These are phyloP conservation scores for Eupithecia centaureata DNA, from an alignment of 2,888 invertebrate species.

Conservation along the genomic window DNA sequence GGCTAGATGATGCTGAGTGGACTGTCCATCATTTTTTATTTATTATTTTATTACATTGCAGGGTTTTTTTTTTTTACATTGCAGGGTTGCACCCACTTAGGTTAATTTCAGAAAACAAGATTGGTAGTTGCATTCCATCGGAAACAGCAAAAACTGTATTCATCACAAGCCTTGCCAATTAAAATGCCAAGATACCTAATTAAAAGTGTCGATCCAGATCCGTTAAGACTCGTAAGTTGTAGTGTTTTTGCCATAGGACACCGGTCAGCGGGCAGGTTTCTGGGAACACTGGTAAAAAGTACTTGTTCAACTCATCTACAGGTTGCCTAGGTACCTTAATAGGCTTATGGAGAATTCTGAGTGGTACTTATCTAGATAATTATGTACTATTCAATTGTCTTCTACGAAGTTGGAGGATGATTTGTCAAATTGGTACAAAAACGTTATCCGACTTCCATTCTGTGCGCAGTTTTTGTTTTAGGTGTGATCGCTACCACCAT, in stretches of 20 bases:
- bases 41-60: too few relatives aligned
- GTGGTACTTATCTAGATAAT: background rate
- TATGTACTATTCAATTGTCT: background rate
- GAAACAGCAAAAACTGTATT: background rate
- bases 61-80: too few relatives aligned
- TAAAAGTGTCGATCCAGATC: conserved; percentile 36
- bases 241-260: conserved; percentile 35
- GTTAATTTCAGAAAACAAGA: background rate
- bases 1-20: too few relatives aligned
- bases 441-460: too few relatives aligned
- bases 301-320: background rate
- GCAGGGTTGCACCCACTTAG: background rate
- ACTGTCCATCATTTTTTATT: too few relatives aligned
- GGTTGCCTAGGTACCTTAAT: background rate
- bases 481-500: too few relatives aligned
- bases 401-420: background rate
- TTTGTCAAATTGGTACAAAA: background rate
- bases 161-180: conserved; percentile 13
- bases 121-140: background rate
- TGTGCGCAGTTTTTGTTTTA: too few relatives aligned
- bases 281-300: conserved; percentile 37
- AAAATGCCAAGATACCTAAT: conserved; percentile 22
- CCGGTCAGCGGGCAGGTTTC: conserved; percentile 22
- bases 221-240: conserved; percentile 25
- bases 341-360: background rate